Evolutionary conservation across 2,113 vertebrate species (phyloP).

Genomic region (Glareola pratincola): DNA sequence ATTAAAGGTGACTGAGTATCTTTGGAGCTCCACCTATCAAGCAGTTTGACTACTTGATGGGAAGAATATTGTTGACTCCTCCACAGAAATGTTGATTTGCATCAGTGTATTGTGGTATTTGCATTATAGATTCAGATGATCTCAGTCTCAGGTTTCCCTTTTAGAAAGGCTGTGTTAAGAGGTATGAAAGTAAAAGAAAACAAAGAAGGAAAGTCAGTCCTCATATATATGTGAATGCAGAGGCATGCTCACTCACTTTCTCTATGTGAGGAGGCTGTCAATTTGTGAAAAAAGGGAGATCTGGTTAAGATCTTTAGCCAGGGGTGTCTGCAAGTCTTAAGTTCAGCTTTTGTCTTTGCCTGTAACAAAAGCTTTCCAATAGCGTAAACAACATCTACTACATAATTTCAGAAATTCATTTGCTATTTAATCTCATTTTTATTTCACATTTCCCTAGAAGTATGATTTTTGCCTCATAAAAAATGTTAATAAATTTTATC

Average conservation of each 20-base stretch:
- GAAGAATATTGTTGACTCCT: background rate
- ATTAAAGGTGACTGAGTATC: background rate
- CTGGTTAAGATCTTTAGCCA: background rate
- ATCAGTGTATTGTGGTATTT: background rate
- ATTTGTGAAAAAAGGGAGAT: background rate
- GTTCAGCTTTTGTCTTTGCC: background rate
- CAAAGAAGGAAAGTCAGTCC: background rate
- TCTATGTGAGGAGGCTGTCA: background rate
- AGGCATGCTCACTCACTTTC: background rate
- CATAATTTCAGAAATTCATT: background rate
- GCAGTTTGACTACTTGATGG: background rate
- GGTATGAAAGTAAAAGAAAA: background rate
- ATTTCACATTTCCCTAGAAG: background rate
- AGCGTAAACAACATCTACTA: background rate
- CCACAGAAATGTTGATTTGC: background rate
- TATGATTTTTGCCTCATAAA: slow-evolving; percentile 4
- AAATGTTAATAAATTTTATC: slow-evolving; percentile 57
- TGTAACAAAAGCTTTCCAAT: background rate
- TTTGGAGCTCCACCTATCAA: background rate
- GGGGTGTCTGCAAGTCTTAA: background rate
- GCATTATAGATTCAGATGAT: background rate
- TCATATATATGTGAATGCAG: background rate
- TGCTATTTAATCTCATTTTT: slow-evolving; percentile 11
- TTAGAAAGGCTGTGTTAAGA: background rate
- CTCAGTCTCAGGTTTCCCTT: background rate